Percentiles rank a stretch among this genome's conserved stretches.
These are phyloP conservation scores for Pogoniulus pusillus DNA, from an alignment of 2,797 vertebrate genomes.

Conservation along the genomic window DNA sequence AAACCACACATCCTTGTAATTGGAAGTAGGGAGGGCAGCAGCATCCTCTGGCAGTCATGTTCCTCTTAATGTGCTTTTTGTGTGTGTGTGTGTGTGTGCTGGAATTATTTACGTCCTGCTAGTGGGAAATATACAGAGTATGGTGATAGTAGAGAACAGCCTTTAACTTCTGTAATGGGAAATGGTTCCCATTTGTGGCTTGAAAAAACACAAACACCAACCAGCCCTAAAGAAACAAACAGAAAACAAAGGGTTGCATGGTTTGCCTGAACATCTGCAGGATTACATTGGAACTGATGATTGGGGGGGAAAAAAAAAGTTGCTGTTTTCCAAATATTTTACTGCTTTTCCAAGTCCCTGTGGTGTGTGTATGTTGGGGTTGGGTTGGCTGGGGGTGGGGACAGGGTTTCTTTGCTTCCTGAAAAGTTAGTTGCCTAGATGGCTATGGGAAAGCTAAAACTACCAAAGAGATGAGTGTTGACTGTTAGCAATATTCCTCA, in stretches of 20 bases:
- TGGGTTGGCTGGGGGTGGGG: too few relatives aligned
- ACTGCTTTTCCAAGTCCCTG: neutral
- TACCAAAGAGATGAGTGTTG: too few relatives aligned
- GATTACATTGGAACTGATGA: neutral
- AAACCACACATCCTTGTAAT: slow-evolving; percentile 32
- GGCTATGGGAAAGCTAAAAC: neutral
- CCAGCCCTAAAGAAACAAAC: neutral
- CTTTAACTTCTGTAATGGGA: neutral
- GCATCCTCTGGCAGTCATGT: neutral
- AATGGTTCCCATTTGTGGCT: slow-evolving; percentile 34
- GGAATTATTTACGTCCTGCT: slow-evolving; percentile 41
- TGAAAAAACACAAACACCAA: neutral
- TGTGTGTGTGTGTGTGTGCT: neutral
- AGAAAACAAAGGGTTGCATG: neutral
- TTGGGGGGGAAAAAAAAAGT: neutral
- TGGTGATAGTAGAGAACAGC: slow-evolving; percentile 18
- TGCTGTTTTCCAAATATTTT: neutral
- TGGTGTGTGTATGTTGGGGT: fast-evolving
- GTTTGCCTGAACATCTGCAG: neutral
- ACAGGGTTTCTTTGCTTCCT: too few relatives aligned
- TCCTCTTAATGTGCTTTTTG: neutral
- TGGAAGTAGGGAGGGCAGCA: slow-evolving; percentile 7
- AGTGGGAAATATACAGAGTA: slow-evolving; percentile 16
- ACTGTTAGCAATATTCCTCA: neutral
- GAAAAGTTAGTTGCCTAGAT: neutral